Base-by-base conservation (phyloP, 1,140 invertebrate species). In the Conopomorpha cramerella region DNA sequence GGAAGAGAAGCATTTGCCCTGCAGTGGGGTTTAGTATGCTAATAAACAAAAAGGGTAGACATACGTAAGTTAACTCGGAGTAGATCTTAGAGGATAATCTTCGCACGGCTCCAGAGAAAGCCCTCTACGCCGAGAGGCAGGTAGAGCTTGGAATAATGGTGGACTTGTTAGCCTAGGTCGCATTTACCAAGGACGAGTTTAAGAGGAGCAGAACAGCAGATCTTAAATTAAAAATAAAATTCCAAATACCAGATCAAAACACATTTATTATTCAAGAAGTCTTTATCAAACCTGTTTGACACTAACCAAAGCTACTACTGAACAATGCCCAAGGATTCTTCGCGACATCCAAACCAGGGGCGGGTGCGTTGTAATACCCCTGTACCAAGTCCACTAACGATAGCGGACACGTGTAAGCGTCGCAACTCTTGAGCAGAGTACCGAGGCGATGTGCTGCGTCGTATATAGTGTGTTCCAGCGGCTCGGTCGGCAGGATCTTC, bases 301-400 rank as follows among this genome's bases (percentile, higher is more conserved):
- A 17, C 45, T 59, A 38, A 10, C 43, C 51, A 47, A 63, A 66
- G 27, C 38, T 59, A 46, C 57, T 67, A 17, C 58, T 67, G 41
- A 72, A 72, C 16, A 70, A 34, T 0, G 59, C 39, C 66, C 60
- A 70, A 3, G 65, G 67, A 19, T 43, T 59, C 14, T 35, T 41
- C 13, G 45, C 48, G 3, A 43, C 45, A 30, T 66, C 51, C 1
- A 59, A 13, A 8, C 44, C 46, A 0, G 67, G 54, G 0, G 67
- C 51, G 1, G 70, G 63, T 10, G 74, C 73, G 45, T 82, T 83
- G 55, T 89, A 89, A 62, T 84, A 84, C 14, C 87, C 87, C 43
- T 87, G 77, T 12, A 85, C 86, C 66, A 88, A 80, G 66, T 89
- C 86, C 34, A 90, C 80, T 38, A 90, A 60, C 7, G 87, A 89